Evolutionary conservation across 1,140 invertebrate genomes (phyloP), one percentile per base, ranked within the genome.

Genomic region (Rhysida immarginata): DNA sequence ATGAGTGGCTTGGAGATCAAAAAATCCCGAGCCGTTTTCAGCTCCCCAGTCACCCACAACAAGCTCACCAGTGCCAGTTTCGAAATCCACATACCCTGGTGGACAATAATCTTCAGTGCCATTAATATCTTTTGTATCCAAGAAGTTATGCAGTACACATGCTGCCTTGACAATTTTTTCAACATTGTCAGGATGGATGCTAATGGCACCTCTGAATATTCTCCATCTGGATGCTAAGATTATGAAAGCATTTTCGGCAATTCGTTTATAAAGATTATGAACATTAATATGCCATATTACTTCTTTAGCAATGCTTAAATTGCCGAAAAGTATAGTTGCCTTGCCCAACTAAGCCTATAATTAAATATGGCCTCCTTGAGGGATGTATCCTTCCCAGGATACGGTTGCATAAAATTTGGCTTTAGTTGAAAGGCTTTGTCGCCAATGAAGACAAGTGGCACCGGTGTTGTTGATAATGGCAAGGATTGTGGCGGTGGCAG

Each of bases 341-440:
- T 43, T 26, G 62, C 59, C 11, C 62, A 20, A 29, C 57, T 55
- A 13, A 64, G 43, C 27, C 63, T 24, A 42, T 61, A 65, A 44
- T 66, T 61, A 55, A 62, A 64, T 5, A 58, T 55, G n/a, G 26
- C 58, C 56, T 35, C 58, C 56, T 16, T 55, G 27, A 18, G 48
- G 13, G 26, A 51, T 55, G 3, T 62, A 21, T 24, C 56, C 20
- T 21, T 23, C 55, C 54, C 29, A n/a, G n/a, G n/a, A 44, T 60
- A 66, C 42, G 63, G 65, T 26, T 61, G 63, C 58, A 66, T 57
- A 21, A 65, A 21, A 26, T 60, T 55, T 2, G 52, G 5, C 25
- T 56, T 61, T 26, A 74, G 46, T 20, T 64, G 62, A 60, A 74
- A 75, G 27, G 70, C 71, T 46, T 72, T 71, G 63, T 74, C 74